Base-by-base conservation (phyloP, 2,888 invertebrate genomes). In the Lepas anatifera region DNA sequence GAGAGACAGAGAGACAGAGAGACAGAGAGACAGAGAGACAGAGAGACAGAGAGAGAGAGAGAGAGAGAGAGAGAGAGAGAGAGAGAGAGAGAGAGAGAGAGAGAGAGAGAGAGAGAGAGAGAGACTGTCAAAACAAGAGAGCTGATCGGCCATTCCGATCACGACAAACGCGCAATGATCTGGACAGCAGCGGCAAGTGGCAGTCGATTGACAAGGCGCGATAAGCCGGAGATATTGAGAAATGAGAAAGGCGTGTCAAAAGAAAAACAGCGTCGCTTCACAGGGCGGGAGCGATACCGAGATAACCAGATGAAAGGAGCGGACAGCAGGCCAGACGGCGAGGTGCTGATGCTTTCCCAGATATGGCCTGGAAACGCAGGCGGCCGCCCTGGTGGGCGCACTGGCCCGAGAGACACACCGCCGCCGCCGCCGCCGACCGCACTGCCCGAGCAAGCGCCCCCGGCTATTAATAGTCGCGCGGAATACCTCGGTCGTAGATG, bases 401-500 rank as follows among this genome's bases (percentile, higher is more conserved):
- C 27, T 29, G 52, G 50, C 27, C 50, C 25, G 6, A 10, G 50
- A n/a, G 13, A 11, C 52, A 29, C 27, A 25, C n/a, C 27, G 27
- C 43, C 43, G 46, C 46, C 18, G 3, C 46, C 46, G 50, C 50
- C 50, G 13, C 27, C 22, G 58, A 22, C 32, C 58, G 22, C 8
- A 22, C 18, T 35, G 35, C 58, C 58, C 35, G 58, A 58, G 10
- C 58, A 35, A 58, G 58, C 58, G 58, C 58, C 22, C 32, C 22
- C 32, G 22, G 58, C 58, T 58, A 58, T 35, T 58, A 35, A 58
- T 58, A 58, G 58, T 22, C 58, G 58, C 22, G 58, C 35, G 58
- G 52, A 25, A 25, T 41, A 41, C 41, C 41, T 11, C 52, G 29
- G 52, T 8, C 52, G 16, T 29, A 58, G 58, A 35, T 58, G 58